Conservation (phyloP, 2,797 vertebrate species). For the Diplodus puntazzo region DNA sequence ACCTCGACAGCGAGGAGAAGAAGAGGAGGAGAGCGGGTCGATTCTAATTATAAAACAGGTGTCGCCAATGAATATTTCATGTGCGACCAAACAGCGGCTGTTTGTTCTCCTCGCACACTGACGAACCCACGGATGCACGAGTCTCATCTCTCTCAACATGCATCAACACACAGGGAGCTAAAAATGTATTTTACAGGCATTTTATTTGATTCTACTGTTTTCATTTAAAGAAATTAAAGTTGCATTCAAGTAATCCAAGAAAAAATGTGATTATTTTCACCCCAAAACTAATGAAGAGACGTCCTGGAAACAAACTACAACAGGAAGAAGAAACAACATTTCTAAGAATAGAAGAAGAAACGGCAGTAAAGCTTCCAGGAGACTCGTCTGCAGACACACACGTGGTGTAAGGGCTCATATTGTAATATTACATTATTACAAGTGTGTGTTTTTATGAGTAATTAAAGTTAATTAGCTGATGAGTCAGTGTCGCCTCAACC, state of each 20-base stretch:
- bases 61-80: constrained; percentile 77
- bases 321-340: neutral
- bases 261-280: neutral
- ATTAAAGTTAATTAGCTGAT: constrained; percentile 20
- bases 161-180: neutral
- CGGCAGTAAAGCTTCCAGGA: neutral
- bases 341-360: neutral
- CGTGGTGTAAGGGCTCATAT: neutral
- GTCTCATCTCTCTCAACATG: neutral
- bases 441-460: neutral
- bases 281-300: neutral
- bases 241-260: neutral
- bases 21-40: constrained; percentile 44
- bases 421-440: neutral
- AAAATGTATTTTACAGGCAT: neutral
- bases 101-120: constrained; percentile 36
- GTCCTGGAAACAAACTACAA: neutral
- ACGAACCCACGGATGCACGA: neutral
- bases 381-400: neutral
- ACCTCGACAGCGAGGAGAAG: constrained; percentile 30
- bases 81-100: constrained; percentile 11
- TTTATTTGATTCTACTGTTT: neutral
- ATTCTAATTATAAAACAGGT: constrained; percentile 79
- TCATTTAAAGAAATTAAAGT: neutral
- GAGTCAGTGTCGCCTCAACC: constrained; percentile 16